A percentile compares a stretch with the other conserved stretches of the same genome.
These are phyloP conservation scores for Puntigrus tetrazona DNA, from an alignment of 2,113 vertebrate species.

Conservation along the genomic window DNA sequence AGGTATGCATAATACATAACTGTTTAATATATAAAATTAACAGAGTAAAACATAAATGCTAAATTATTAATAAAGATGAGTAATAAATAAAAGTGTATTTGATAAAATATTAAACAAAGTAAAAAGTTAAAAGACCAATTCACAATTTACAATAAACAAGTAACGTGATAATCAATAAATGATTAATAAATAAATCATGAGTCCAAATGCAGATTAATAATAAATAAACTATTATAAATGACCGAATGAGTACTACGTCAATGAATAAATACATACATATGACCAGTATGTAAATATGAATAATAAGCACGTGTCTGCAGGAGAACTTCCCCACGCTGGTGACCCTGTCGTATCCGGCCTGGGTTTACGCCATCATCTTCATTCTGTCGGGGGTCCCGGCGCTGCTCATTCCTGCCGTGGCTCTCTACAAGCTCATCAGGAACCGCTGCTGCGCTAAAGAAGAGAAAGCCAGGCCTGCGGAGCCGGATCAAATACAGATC, in stretches of 20 bases:
- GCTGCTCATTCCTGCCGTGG: constrained; percentile 77
- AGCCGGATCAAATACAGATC: constrained; percentile 54
- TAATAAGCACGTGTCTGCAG: constrained; percentile 68
- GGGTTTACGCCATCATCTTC: constrained; percentile 83
- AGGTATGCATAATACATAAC: too few species aligned
- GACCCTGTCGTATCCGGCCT: constrained; percentile 71
- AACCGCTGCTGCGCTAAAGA: constrained; percentile 64
- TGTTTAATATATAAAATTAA: too few species aligned
- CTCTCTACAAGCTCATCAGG: constrained; percentile 79
- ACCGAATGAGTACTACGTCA: not conserved
- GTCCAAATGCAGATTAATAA: not conserved
- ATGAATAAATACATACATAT: not conserved
- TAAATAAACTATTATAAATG: not conserved
- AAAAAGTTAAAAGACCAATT: too few species aligned
- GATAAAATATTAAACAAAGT: too few species aligned
- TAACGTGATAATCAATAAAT: not conserved
- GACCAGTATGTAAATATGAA: not conserved
- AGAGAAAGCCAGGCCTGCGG: not conserved
- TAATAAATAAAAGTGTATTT: too few species aligned
- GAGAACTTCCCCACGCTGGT: constrained; percentile 78
- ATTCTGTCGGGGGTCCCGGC: constrained; percentile 84
- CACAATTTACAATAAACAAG: too few species aligned
- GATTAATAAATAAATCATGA: not conserved
- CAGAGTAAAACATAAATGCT: too few species aligned
- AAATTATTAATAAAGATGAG: too few species aligned